A percentile compares a stretch with the other conserved stretches of the same genome.
These are phyloP conservation scores for Stenichneumon culpator DNA, from an alignment of 2,888 invertebrate genomes.

Conservation along the genomic window DNA sequence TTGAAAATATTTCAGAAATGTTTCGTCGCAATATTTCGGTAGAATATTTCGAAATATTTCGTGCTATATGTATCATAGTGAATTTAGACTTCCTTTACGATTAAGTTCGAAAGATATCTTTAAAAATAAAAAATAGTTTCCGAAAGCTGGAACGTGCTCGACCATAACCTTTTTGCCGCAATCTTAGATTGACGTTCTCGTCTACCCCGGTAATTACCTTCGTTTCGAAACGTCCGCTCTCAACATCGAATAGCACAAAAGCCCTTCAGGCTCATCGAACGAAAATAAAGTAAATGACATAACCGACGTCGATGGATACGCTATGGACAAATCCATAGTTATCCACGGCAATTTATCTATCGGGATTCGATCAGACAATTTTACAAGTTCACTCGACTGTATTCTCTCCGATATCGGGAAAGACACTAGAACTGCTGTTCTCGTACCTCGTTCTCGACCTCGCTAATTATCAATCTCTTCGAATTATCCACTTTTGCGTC, in stretches of 20 bases:
- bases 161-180: neutral
- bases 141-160: no score
- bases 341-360: neutral
- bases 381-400: slow-evolving; percentile 12
- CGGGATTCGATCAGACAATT: slow-evolving; percentile 12
- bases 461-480: slow-evolving; percentile 31
- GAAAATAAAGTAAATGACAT: slow-evolving; percentile 1
- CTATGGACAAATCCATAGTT: neutral
- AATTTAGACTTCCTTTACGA: no score
- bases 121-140: neutral
- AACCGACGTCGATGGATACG: neutral
- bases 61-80: no score
- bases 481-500: slow-evolving; percentile 15
- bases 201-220: neutral
- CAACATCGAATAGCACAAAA: neutral
- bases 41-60: no score
- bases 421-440: neutral
- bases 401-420: neutral
- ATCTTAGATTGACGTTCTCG: neutral
- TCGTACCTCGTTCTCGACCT: neutral
- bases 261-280: neutral
- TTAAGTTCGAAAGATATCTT: no score
- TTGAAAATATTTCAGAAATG: no score
- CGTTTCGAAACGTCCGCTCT: neutral
- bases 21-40: no score